phyloP scores from a whole-genome alignment of 2,888 invertebrate genomes.

The Megastigmus dorsalis region DNA sequence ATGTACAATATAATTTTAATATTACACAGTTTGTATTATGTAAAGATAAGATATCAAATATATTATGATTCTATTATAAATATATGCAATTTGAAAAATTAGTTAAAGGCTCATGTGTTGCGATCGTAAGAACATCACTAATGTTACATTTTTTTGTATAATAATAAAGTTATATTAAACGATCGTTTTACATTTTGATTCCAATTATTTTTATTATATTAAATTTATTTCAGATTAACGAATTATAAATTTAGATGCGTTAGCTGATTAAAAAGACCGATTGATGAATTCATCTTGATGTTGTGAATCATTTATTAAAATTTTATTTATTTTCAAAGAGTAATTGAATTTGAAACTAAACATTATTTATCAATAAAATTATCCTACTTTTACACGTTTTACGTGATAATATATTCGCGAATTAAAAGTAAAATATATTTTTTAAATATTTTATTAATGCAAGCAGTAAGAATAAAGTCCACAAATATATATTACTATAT shows the following conservation, averaged over 20 bases:
- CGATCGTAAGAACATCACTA: conserved; percentile 46
- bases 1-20: conserved; percentile 44
- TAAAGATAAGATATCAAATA: conserved; percentile 43
- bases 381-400: no score
- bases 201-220: conserved; percentile 12
- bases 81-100: conserved; percentile 40
- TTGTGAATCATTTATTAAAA: no score
- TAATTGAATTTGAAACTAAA: no score
- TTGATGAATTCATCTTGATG: no score
- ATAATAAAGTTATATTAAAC: conserved; percentile 48
- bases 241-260: background rate
- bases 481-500: no score
- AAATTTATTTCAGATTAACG: no score
- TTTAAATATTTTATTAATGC: no score
- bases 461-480: no score
- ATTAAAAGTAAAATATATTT: no score
- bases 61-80: conserved; percentile 42
- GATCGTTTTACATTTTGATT: conserved; percentile 26
- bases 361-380: no score
- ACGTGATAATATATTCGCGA: no score
- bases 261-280: background rate
- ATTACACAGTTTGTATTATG: conserved; percentile 45
- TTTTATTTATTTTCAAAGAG: no score
- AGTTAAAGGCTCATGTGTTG: conserved; percentile 47
- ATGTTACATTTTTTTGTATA: conserved; percentile 48